Base-by-base conservation (phyloP, 2,797 vertebrate species). In the Neosilurus hyrtlii region DNA sequence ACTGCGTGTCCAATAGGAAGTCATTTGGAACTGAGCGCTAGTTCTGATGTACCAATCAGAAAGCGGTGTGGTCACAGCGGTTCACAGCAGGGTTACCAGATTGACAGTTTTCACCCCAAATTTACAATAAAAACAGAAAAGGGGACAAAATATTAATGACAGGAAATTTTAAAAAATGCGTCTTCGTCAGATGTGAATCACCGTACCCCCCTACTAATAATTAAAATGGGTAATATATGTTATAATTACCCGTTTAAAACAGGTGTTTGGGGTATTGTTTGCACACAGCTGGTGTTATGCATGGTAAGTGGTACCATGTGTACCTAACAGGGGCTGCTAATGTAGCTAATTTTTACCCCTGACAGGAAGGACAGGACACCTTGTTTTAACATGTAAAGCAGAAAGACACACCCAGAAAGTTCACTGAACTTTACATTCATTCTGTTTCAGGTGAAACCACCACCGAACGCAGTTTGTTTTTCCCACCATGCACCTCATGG, bases 371-470 rank as follows among this genome's bases (percentile, higher is more conserved):
- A 75, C 4, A 43, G 49, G 43, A 16, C 26, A 16, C 57, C 57
- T 51, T 80, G 15, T 77, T 82, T 84, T 52, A 54, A 62, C 62
- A 88, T 83, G 84, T 59, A 81, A 86, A 89, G 79, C 3, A 82
- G 70, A 66, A 62, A 74, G 89, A 89, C 91, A 91, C 92, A 90
- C 93, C 92, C 89, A 90, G 18, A n/a, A 87, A 83, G 91, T 89
- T 93, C 92, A 92, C 82, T 92, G 91, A 93, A 92, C 92, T 93
- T 80, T 68, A 68, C 62, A 11, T 78, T 84, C 11, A 51, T 82
- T 80, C 52, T 59, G 54, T 15, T 76, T 61, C 37, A 49, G 83
- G 59, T 86, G 76, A 72, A 86, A 83, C 75, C 81, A 77, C 82
- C 66, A 43, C 77, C 62, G 26, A 35, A 79, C 20, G 77, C 81